Conservation (phyloP, 1,140 invertebrate species). For the Brachionus rotundiformis region DNA sequence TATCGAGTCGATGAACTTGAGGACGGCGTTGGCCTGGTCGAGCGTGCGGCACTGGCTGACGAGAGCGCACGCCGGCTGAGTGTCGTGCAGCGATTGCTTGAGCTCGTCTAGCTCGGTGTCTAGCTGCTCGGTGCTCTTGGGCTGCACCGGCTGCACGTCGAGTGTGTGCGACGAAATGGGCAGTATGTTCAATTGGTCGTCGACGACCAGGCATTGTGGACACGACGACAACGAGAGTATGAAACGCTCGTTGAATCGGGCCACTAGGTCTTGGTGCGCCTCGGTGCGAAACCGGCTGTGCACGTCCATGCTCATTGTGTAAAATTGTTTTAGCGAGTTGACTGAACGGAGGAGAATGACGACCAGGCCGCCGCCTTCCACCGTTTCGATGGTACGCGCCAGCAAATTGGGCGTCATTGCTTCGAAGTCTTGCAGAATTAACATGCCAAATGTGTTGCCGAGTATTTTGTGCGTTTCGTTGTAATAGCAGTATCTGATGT, state of each 20-base stretch:
- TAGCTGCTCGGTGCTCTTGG: slow-evolving; percentile 63
- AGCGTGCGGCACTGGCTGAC: slow-evolving; percentile 86
- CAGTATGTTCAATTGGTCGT: slow-evolving; percentile 87
- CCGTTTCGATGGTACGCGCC: slow-evolving; percentile 94
- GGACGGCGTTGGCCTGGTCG: slow-evolving; percentile 87
- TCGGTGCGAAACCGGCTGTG: slow-evolving; percentile 92
- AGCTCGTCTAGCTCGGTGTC: slow-evolving; percentile 68
- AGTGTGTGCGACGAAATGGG: slow-evolving; percentile 86
- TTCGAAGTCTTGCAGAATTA: slow-evolving; percentile 97
- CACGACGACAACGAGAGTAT: slow-evolving; percentile 86
- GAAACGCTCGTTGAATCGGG: slow-evolving; percentile 94
- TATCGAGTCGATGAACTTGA: slow-evolving; percentile 91
- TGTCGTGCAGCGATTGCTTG: slow-evolving; percentile 77
- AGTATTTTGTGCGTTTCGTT: slow-evolving; percentile 94
- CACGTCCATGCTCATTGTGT: slow-evolving; percentile 85
- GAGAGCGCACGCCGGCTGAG: slow-evolving; percentile 84
- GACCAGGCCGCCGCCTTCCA: slow-evolving; percentile 93
- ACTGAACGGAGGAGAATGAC: slow-evolving; percentile 80
- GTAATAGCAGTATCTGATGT: slow-evolving; percentile 96
- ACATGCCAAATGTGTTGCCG: slow-evolving; percentile 95
- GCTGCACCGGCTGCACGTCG: slow-evolving; percentile 73
- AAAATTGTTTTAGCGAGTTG: slow-evolving; percentile 86
- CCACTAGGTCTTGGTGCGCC: slow-evolving; percentile 84
- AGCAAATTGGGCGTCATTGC: slow-evolving; percentile 96
- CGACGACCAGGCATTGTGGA: slow-evolving; percentile 80